phyloP scores from a whole-genome alignment of 2,113 vertebrate genomes.

The Oryzias javanicus region DNA sequence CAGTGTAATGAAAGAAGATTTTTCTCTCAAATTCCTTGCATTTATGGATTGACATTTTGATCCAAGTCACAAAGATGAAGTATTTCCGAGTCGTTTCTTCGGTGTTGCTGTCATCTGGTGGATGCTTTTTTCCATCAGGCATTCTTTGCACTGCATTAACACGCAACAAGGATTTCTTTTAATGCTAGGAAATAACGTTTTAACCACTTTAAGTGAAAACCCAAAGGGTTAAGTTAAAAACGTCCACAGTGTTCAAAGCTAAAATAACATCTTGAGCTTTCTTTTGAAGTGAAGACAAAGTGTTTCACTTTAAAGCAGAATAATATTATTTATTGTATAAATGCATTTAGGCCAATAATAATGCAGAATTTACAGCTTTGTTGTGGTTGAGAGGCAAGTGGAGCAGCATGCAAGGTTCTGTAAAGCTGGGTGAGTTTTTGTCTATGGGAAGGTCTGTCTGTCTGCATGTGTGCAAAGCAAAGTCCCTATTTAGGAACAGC shows the following conservation, averaged over 20 bases:
- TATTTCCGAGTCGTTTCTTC: neutral
- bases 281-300: neutral
- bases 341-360: constrained; percentile 6
- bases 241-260: constrained; percentile 1
- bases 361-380: constrained; percentile 25
- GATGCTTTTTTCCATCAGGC: neutral
- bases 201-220: neutral
- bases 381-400: neutral
- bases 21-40: neutral
- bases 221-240: neutral
- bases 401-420: constrained; percentile 13
- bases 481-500: constrained; percentile 54
- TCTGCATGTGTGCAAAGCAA: constrained; percentile 29
- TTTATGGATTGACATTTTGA: neutral
- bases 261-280: neutral
- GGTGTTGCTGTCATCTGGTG: neutral
- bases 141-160: constrained; percentile 11
- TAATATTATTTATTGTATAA: constrained; percentile 19
- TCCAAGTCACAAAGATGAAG: neutral
- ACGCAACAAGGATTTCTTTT: neutral
- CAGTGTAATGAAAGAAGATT: constrained; percentile 2
- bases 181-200: neutral
- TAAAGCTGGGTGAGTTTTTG: constrained; percentile 20
- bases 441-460: constrained; percentile 10
- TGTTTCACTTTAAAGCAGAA: neutral